phyloP scores from a whole-genome alignment of 2,797 vertebrate genomes.

The Emydoidea blandingii region DNA sequence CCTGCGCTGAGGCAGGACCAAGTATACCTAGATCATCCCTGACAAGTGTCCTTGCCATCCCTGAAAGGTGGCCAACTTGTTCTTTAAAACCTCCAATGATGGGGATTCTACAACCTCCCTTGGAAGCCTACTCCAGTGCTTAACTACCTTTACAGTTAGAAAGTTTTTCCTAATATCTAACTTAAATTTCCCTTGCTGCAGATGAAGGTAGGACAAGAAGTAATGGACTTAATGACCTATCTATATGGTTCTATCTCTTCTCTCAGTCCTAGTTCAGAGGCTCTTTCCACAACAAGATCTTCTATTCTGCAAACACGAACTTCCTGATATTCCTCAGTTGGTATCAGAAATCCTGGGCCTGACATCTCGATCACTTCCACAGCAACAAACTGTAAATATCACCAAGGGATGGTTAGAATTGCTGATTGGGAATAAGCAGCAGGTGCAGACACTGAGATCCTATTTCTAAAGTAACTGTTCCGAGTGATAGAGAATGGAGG shows the following conservation, averaged over 20 bases:
- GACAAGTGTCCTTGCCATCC: not conserved
- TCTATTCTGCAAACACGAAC: not conserved
- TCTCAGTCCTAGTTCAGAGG: not conserved
- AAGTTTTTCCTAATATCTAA: not conserved
- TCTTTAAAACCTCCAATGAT: not conserved
- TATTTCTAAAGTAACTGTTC: slow-evolving; percentile 13
- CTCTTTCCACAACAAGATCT: not conserved
- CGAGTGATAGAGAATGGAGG: not conserved
- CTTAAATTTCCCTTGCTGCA: not conserved
- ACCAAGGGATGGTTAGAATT: not conserved
- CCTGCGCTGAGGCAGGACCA: not conserved
- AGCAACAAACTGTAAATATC: not conserved
- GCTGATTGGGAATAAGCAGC: not conserved
- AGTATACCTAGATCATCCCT: not conserved
- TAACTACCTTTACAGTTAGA: not conserved
- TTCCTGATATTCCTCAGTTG: not conserved
- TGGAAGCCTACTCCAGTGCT: not conserved
- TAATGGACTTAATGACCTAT: not conserved
- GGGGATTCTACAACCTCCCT: not conserved
- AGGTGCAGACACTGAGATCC: slow-evolving; percentile 1
- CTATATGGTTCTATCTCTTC: not conserved
- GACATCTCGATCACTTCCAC: not conserved
- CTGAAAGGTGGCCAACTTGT: not conserved
- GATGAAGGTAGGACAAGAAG: not conserved
- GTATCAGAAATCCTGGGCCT: not conserved